Evolutionary conservation across 2,113 vertebrate genomes (phyloP).

Genomic region (Arizona elegans): DNA sequence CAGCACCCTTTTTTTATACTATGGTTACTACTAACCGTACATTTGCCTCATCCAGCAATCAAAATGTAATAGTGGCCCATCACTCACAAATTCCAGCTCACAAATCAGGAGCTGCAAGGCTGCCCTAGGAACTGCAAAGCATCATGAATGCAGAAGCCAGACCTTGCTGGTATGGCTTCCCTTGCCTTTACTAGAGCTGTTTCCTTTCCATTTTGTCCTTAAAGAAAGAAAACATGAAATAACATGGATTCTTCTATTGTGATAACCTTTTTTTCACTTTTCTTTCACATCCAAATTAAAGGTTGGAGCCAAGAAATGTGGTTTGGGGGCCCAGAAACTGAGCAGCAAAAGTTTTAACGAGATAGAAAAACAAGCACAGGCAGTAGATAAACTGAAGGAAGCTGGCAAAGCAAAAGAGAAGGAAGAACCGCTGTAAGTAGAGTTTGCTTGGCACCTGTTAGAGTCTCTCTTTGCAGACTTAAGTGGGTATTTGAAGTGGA

Average conservation of each 20-base stretch:
- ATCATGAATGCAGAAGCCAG: background rate
- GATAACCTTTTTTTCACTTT: background rate
- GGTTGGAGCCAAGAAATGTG: conserved; percentile 85
- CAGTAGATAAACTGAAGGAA: conserved; percentile 81
- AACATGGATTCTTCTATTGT: background rate
- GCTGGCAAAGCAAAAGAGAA: conserved; percentile 53
- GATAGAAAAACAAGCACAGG: conserved; percentile 88
- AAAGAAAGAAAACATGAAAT: no score
- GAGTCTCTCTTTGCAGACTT: background rate
- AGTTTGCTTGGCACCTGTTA: background rate
- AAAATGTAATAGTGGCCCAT: background rate
- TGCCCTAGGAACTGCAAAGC: background rate
- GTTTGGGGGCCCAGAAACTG: conserved; percentile 92
- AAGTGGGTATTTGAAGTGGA: background rate
- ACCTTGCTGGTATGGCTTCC: background rate
- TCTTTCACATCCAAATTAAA: conserved; percentile 51
- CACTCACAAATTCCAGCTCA: background rate
- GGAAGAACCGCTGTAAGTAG: conserved; percentile 79
- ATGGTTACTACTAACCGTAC: background rate
- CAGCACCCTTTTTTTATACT: background rate
- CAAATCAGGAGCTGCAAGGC: background rate
- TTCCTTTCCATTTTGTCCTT: background rate
- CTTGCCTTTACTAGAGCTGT: background rate
- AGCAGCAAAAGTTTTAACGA: conserved; percentile 83
- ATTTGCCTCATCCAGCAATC: background rate